Conservation (phyloP, 2,888 invertebrate species). For the Nemoura dubitans region DNA sequence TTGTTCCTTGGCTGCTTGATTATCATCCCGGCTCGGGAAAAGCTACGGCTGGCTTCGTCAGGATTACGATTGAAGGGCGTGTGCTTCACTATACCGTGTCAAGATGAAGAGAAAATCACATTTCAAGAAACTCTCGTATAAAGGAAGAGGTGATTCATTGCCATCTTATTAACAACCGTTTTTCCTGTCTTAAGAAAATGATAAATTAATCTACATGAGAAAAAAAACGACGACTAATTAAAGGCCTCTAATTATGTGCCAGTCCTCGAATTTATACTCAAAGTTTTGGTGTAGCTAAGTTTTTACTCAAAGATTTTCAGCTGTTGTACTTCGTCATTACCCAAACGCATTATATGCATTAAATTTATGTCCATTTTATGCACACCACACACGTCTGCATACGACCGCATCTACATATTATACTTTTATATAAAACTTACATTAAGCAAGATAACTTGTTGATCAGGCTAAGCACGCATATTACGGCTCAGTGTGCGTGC, state of each 20-base stretch:
- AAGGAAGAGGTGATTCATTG: background rate
- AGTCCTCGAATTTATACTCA: background rate
- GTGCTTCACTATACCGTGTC: background rate
- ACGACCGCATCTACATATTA: background rate
- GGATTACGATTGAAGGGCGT: background rate
- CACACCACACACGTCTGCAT: background rate
- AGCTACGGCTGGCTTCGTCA: no score
- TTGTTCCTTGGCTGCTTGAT: background rate
- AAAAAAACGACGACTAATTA: background rate
- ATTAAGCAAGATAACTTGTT: conserved; percentile 7
- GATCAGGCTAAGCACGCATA: background rate
- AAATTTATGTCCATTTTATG: background rate
- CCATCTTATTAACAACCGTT: background rate
- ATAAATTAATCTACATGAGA: background rate
- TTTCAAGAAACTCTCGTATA: background rate
- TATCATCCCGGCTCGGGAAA: background rate
- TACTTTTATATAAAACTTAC: background rate
- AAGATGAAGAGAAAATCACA: background rate
- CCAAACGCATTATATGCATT: background rate
- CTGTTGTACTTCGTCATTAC: background rate
- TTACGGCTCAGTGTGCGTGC: background rate
- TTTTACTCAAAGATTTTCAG: background rate
- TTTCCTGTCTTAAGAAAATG: background rate
- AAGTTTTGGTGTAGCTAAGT: background rate
- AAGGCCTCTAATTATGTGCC: background rate